Percentiles rank a stretch among this genome's conserved stretches.
These are phyloP conservation scores for Takifugu ocellatus DNA, from an alignment of 2,797 vertebrate genomes.

Conservation along the genomic window DNA sequence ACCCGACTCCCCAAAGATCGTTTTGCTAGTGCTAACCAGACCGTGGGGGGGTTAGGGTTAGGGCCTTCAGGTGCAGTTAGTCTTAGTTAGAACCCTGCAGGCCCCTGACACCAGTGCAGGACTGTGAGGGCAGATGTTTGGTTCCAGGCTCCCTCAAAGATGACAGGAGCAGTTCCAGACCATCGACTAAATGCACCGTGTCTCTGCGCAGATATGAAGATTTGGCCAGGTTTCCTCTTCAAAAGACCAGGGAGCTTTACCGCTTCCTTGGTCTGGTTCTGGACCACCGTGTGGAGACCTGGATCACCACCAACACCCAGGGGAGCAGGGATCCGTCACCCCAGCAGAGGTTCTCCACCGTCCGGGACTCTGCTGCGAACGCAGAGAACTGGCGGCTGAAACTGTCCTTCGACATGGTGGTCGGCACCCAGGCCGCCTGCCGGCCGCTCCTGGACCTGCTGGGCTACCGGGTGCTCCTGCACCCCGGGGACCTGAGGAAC, in stretches of 20 bases:
- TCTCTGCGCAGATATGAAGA: constrained; percentile 81
- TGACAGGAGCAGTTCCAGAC: too few species aligned
- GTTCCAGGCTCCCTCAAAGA: too few species aligned
- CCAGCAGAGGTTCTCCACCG: constrained; percentile 88
- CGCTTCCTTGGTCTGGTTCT: constrained; percentile 83
- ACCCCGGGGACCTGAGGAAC: constrained; percentile 86
- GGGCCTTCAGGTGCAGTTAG: too few species aligned
- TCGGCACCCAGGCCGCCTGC: constrained; percentile 86
- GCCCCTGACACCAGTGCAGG: too few species aligned
- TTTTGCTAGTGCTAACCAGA: too few species aligned
- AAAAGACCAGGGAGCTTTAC: constrained; percentile 88
- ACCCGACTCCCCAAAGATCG: too few species aligned
- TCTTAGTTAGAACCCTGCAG: too few species aligned
- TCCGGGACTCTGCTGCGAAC: constrained; percentile 87
- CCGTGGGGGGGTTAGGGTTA: too few species aligned
- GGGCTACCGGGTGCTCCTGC: constrained; percentile 82
- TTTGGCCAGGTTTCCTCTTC: constrained; percentile 85
- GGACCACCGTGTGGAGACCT: constrained; percentile 81
- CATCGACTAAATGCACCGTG: not conserved
- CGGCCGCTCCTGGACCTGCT: constrained; percentile 83
- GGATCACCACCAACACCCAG: constrained; percentile 90
- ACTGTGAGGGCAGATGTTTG: too few species aligned
- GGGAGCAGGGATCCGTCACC: constrained; percentile 79
- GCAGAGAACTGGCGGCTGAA: constrained; percentile 92
- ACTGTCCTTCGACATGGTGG: constrained; percentile 87